Conservation (phyloP, 2,888 invertebrate genomes). For the Taenaris catops region DNA sequence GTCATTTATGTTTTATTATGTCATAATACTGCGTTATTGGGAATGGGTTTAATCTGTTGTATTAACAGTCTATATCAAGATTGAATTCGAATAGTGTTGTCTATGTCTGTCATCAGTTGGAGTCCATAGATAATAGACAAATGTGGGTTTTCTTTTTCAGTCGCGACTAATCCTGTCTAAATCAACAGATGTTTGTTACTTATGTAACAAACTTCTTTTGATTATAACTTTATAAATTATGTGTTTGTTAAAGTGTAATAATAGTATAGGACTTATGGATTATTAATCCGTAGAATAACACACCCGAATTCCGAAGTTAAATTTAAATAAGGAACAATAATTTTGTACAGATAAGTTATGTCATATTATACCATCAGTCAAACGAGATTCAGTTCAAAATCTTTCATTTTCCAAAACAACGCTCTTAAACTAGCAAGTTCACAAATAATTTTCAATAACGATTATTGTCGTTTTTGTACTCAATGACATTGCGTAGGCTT, state of each 20-base stretch:
- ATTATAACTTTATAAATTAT: no score
- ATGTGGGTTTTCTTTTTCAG: no score
- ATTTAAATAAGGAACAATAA: slow-evolving; percentile 18
- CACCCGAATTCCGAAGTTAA: slow-evolving; percentile 12
- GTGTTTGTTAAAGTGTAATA: no score
- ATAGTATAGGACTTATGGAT: no score
- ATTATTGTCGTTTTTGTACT: slow-evolving; percentile 70
- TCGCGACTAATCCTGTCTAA: no score
- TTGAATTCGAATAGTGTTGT: slow-evolving; percentile 5
- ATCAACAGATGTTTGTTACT: no score
- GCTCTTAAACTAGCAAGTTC: slow-evolving; percentile 19
- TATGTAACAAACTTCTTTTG: no score
- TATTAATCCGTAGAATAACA: slow-evolving; percentile 2
- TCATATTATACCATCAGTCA: slow-evolving; percentile 16
- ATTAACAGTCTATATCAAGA: slow-evolving; percentile 5
- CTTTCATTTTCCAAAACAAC: slow-evolving; percentile 6
- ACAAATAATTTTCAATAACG: slow-evolving; percentile 33
- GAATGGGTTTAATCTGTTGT: slow-evolving; percentile 40
- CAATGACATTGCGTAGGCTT: slow-evolving; percentile 35
- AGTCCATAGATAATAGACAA: no score
- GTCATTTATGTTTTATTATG: slow-evolving; percentile 22
- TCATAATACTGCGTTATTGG: slow-evolving; percentile 53
- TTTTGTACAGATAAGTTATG: slow-evolving; percentile 28
- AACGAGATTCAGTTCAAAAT: slow-evolving; percentile 28
- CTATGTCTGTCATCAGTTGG: background rate